Base-by-base conservation (phyloP, 92 coral and sea anemone genomes). In the Isaurus tuberculatus region DNA sequence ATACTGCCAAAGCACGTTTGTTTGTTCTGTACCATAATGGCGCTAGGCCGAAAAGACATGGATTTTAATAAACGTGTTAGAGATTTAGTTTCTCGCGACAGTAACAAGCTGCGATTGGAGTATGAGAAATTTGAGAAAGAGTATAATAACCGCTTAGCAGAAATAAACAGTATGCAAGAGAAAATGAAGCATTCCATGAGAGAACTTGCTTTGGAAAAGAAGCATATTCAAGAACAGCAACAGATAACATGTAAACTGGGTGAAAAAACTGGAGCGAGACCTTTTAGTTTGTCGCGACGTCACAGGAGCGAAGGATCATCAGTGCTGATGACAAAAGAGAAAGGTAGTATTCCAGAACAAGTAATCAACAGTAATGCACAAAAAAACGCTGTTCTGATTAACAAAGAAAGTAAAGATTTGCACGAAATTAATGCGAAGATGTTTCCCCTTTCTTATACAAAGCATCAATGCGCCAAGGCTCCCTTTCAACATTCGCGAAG, bases 31-130 rank as follows among this genome's bases (percentile, higher is more conserved):
- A 14, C 23, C 27, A 29, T 9, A 16, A 89, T 89, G 92, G 86
- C 92, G 48, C 84, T 80, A 19, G 85, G 60, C 74, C 72, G 86
- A 81, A 89, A 85, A 60, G 83, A 84, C 33, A 49, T 84, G 16
- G 93, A 93, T 37, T 93, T 93, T 37, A 93, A 93, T 72, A 93
- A 91, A 68, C 90, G 97, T 19, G 89, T 93, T 30, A 83, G 97
- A 33, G 94, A 93, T 78, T 67, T 86, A 7, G 92, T 93, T 22
- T 91, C 94, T 32, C 90, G 94, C 20, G 94, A 93, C 72, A 83
- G 83, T 20, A 83, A 81, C 75, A 70, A 74, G 36, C 90, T 93
- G 1, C 73, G 91, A 33, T 72, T 88, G 70, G 90, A 89, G 27
- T 91, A 46, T 22, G 81, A 91, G 46, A 91, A 87, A 73, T 88